Conservation (phyloP, 1,140 invertebrate species). For the Nephotettix cincticeps region DNA sequence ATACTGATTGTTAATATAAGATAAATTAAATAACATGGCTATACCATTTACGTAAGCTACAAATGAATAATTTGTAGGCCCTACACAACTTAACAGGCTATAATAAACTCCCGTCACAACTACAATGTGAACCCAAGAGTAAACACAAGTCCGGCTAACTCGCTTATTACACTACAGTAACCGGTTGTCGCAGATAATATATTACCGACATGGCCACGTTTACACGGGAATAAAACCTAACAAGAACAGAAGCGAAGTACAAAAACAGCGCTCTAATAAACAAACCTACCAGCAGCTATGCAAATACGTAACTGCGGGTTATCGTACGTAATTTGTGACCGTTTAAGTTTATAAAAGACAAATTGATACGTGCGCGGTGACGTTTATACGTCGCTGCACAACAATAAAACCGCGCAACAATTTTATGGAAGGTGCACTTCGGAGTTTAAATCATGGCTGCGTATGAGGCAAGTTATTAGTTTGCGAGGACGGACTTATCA, state of each 20-base stretch:
- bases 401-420: constrained; percentile 10
- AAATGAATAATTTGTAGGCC: no score
- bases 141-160: no score
- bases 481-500: background rate
- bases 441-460: constrained; percentile 5
- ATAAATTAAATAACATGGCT: no score
- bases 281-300: background rate
- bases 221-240: no score
- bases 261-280: background rate
- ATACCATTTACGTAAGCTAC: no score
- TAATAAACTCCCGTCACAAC: no score
- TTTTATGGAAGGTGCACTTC: constrained; percentile 4
- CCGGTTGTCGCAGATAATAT: no score
- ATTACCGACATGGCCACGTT: no score
- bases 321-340: background rate
- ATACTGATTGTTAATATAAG: no score
- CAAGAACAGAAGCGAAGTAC: background rate
- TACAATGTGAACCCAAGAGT: no score
- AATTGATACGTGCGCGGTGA: constrained; percentile 6
- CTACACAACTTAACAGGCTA: no score
- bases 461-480: background rate
- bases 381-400: background rate
- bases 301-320: constrained; percentile 6
- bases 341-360: constrained; percentile 14
- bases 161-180: no score